Evolutionary conservation across 2,113 vertebrate genomes (phyloP).

Genomic region (Elgaria multicarinata): DNA sequence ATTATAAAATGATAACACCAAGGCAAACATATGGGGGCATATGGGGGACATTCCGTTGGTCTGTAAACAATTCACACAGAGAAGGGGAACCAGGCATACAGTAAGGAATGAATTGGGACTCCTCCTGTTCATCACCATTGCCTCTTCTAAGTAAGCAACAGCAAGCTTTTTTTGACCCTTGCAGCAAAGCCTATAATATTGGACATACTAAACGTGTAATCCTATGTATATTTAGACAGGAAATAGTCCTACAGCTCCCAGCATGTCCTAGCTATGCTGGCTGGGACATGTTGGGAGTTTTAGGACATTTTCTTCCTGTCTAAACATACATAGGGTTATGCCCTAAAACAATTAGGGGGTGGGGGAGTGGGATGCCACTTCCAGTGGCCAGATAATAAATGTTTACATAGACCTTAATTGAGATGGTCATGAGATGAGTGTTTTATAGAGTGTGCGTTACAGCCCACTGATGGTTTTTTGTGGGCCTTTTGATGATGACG

Average conservation of each 20-base stretch:
- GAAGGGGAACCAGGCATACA: neutral
- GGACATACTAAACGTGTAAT: neutral
- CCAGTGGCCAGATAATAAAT: neutral
- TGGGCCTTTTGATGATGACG: too few relatives aligned
- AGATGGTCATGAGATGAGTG: too few relatives aligned
- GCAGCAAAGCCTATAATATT: neutral
- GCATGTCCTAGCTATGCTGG: too few relatives aligned
- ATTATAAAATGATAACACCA: conserved; percentile 21
- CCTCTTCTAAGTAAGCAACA: neutral
- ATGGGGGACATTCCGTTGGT: conserved; percentile 18
- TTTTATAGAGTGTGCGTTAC: too few relatives aligned
- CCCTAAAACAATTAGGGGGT: neutral
- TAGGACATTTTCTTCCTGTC: too few relatives aligned
- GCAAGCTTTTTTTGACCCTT: neutral
- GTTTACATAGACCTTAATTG: neutral
- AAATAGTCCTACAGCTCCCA: too few relatives aligned
- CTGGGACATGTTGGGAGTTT: too few relatives aligned
- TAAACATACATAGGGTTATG: too few relatives aligned
- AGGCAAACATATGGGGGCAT: conserved; percentile 25
- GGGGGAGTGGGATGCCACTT: neutral
- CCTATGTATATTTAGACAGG: too few relatives aligned
- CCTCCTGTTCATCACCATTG: neutral
- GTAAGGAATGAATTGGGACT: conserved; percentile 1
- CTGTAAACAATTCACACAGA: conserved; percentile 22
- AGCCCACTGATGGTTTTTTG: too few relatives aligned